Percentiles rank a stretch among this genome's conserved stretches.
These are phyloP conservation scores for Epirrhoe tristata DNA, from an alignment of 2,888 invertebrate genomes.

Conservation along the genomic window DNA sequence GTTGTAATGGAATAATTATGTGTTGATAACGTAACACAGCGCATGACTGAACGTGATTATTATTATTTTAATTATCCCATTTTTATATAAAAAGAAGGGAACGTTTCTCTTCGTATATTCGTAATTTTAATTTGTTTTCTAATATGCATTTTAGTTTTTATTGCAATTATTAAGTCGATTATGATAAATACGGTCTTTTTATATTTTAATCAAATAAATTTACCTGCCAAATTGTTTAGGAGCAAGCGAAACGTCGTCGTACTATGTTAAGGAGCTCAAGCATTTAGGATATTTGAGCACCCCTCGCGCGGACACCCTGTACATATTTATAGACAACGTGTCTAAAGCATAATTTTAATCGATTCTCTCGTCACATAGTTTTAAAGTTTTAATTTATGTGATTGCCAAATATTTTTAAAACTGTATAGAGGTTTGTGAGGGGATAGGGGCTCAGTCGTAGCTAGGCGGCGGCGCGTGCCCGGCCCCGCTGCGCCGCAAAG, in stretches of 20 bases:
- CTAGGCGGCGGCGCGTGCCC: conserved; percentile 57
- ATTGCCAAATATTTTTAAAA: conserved; percentile 83
- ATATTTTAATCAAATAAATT: conserved; percentile 80
- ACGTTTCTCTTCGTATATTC: conserved; percentile 82
- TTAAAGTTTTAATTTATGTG: conserved; percentile 84
- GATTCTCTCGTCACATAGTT: conserved; percentile 84
- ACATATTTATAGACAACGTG: conserved; percentile 77
- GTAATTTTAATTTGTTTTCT: conserved; percentile 83
- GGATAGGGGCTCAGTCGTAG: conserved; percentile 62
- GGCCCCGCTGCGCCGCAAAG: conserved; percentile 69
- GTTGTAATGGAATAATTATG: conserved; percentile 82
- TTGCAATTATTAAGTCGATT: conserved; percentile 80
- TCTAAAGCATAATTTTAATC: conserved; percentile 85
- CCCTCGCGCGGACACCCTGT: conserved; percentile 73
- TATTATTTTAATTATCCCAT: conserved; percentile 77
- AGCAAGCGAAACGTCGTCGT: conserved; percentile 75
- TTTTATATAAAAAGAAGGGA: conserved; percentile 66
- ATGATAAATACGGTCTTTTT: conserved; percentile 71
- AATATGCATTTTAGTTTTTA: conserved; percentile 83
- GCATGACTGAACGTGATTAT: conserved; percentile 81
- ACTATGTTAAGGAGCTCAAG: conserved; percentile 79
- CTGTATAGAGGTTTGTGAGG: conserved; percentile 75
- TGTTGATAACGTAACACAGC: conserved; percentile 83
- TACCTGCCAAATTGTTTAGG: conserved; percentile 82
- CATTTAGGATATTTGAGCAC: conserved; percentile 76